A percentile compares a stretch with the other conserved stretches of the same genome.
phyloP scores from a whole-genome alignment of 53 echinoderm and acorn worm species.

The Echinometra lucunter region DNA sequence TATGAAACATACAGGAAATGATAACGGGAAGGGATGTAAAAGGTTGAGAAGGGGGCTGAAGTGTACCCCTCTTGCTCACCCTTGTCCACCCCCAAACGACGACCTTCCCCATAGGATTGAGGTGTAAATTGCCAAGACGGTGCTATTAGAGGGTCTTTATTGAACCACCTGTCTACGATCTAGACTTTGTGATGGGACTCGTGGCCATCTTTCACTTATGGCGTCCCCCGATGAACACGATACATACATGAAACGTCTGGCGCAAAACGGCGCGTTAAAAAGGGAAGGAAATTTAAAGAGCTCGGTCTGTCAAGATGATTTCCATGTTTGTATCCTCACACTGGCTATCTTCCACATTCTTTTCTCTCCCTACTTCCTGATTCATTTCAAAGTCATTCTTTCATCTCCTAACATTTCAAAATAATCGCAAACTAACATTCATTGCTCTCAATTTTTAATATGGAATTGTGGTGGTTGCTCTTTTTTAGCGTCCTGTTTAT shows the following conservation, averaged over 20 bases:
- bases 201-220: slow-evolving; percentile 57
- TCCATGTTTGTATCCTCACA: background rate
- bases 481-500: too few species aligned
- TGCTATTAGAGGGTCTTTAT: slow-evolving; percentile 66
- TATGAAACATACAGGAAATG: background rate
- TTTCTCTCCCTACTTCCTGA: background rate
- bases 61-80: slow-evolving; percentile 26
- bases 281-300: slow-evolving; percentile 4
- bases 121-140: slow-evolving; percentile 65
- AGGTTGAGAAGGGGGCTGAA: background rate
- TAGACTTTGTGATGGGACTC: slow-evolving; percentile 69
- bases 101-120: slow-evolving; percentile 45
- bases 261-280: slow-evolving; percentile 21
- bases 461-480: background rate
- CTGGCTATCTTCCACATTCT: background rate
- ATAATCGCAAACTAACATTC: too few species aligned
- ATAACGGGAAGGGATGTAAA: background rate
- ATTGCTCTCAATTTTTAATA: background rate
- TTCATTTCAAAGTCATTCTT: background rate
- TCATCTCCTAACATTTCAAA: background rate
- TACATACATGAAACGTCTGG: slow-evolving; percentile 62
- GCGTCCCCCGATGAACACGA: slow-evolving; percentile 52
- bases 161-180: slow-evolving; percentile 69
- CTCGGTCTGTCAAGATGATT: slow-evolving; percentile 13
- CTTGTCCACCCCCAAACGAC: background rate